Conservation (phyloP, 2,888 invertebrate species). For the Temnothorax rugatulus region DNA sequence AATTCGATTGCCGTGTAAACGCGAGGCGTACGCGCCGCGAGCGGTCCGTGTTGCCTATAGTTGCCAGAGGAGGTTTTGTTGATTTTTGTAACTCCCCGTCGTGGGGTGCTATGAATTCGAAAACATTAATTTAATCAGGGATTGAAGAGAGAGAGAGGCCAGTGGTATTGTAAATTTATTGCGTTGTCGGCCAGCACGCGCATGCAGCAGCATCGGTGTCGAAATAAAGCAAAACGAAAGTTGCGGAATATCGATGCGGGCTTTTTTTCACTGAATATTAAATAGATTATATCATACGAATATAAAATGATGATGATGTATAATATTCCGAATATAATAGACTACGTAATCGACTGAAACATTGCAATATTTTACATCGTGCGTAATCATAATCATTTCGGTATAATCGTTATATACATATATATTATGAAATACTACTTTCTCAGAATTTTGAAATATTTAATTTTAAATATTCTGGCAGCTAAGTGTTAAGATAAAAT, state of each 20-base stretch:
- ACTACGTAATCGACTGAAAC: neutral
- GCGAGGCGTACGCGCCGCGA: slow-evolving; percentile 8
- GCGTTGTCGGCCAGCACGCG: slow-evolving; percentile 12
- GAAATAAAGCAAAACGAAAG: slow-evolving; percentile 28
- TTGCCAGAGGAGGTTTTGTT: slow-evolving; percentile 39
- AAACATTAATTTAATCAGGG: slow-evolving; percentile 52
- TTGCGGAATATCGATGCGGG: slow-evolving; percentile 16
- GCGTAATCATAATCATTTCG: neutral
- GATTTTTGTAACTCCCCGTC: slow-evolving; percentile 30
- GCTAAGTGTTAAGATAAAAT: slow-evolving; percentile 12
- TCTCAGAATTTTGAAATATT: neutral
- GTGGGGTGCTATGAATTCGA: slow-evolving; percentile 37
- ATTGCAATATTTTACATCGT: neutral
- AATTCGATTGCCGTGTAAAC: slow-evolving; percentile 51
- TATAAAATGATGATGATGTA: slow-evolving; percentile 15
- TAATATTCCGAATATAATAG: neutral
- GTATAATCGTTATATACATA: neutral
- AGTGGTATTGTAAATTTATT: slow-evolving; percentile 41
- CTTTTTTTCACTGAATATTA: slow-evolving; percentile 6
- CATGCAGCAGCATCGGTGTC: slow-evolving; percentile 6
- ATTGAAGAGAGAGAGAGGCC: neutral
- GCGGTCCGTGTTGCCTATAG: neutral
- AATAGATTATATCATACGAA: neutral
- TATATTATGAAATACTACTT: neutral
- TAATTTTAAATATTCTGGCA: neutral